phyloP scores from a whole-genome alignment of 2,797 vertebrate species.

The Pelobates cultripes region DNA sequence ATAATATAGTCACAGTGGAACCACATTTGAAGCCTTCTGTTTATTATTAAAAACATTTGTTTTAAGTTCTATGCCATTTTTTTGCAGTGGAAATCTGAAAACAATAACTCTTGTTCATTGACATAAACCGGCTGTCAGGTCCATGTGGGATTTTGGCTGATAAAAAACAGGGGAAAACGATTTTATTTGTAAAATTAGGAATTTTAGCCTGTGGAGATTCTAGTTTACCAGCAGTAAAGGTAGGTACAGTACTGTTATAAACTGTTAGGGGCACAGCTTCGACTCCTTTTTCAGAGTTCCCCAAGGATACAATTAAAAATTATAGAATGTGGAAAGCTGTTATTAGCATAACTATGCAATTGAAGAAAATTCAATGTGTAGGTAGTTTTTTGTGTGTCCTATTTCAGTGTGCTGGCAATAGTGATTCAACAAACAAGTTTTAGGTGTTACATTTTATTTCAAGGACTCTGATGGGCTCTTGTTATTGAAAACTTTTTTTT shows the following conservation, averaged over 20 bases:
- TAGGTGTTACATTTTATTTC: slow-evolving; percentile 36
- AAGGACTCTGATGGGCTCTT: slow-evolving; percentile 13
- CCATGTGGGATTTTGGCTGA: slow-evolving; percentile 82
- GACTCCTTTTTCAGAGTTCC: slow-evolving; percentile 68
- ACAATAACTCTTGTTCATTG: slow-evolving; percentile 79
- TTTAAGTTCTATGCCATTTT: slow-evolving; percentile 59
- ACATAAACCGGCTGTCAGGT: slow-evolving; percentile 82
- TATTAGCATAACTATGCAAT: slow-evolving; percentile 69
- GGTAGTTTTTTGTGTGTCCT: slow-evolving; percentile 65
- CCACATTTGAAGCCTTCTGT: slow-evolving; percentile 64
- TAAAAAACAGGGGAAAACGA: slow-evolving; percentile 86
- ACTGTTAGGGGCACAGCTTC: slow-evolving; percentile 70
- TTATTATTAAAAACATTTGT: slow-evolving; percentile 73
- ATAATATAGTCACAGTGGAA: slow-evolving; percentile 61
- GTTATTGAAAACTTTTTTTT: slow-evolving; percentile 15
- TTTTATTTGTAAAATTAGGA: slow-evolving; percentile 82
- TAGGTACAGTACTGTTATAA: slow-evolving; percentile 73
- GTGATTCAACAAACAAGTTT: slow-evolving; percentile 21
- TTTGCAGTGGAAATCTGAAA: slow-evolving; percentile 78
- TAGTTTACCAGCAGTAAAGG: slow-evolving; percentile 75
- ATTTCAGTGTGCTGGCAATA: slow-evolving; percentile 55
- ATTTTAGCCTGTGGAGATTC: slow-evolving; percentile 80
- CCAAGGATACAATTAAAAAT: slow-evolving; percentile 79
- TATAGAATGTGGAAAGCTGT: slow-evolving; percentile 75
- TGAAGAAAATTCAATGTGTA: slow-evolving; percentile 71